phyloP scores from a whole-genome alignment of 2,797 vertebrate species.

The Cetoscarus ocellatus region DNA sequence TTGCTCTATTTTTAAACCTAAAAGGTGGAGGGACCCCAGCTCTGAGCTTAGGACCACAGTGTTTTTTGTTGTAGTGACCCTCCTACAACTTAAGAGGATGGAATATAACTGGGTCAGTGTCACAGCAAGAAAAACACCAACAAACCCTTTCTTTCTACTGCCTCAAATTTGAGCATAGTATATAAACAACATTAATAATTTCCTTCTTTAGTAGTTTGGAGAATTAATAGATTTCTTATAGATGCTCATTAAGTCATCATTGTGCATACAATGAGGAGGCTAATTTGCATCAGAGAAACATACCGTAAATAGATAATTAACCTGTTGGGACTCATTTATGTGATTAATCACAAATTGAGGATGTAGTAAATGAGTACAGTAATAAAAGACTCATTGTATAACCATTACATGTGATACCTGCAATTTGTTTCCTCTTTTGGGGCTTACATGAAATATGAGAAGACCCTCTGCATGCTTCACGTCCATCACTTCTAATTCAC shows the following conservation, averaged over 20 bases:
- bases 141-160: conserved; percentile 2
- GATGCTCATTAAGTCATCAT: conserved; percentile 70
- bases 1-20: conserved; percentile 68
- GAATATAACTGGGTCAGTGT: conserved; percentile 56
- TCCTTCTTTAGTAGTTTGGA: conserved; percentile 54
- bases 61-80: conserved; percentile 24
- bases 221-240: conserved; percentile 71
- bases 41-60: conserved; percentile 12
- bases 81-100: conserved; percentile 2
- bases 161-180: conserved; percentile 20
- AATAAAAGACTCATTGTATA: conserved; percentile 67
- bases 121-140: conserved; percentile 9
- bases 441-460: neutral
- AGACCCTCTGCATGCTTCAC: neutral
- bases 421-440: conserved; percentile 29
- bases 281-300: conserved; percentile 77
- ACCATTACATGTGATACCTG: conserved; percentile 47
- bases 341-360: conserved; percentile 72
- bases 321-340: conserved; percentile 74
- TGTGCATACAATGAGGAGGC: conserved; percentile 49
- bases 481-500: conserved; percentile 2
- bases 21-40: conserved; percentile 46
- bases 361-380: conserved; percentile 59
- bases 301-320: conserved; percentile 72
- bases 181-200: conserved; percentile 56